A percentile compares a stretch with the other conserved stretches of the same genome.
phyloP scores from a whole-genome alignment of 1,140 invertebrate genomes.

The Tetranychus cinnabarinus region DNA sequence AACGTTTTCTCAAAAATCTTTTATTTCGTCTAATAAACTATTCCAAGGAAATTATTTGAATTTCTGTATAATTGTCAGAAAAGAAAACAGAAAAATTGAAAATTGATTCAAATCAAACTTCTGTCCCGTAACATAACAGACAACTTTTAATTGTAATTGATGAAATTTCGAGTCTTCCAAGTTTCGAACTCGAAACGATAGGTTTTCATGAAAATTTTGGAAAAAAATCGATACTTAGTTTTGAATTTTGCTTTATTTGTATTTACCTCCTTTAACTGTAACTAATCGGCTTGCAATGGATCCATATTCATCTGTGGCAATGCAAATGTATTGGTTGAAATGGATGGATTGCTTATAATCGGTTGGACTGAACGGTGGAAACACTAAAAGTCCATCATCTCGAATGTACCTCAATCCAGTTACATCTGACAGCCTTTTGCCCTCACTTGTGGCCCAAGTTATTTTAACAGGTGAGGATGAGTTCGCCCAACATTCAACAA shows the following conservation, averaged over 20 bases:
- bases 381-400: constrained; percentile 45
- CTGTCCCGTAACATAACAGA: no score
- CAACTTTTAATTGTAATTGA: no score
- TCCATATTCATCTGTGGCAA: constrained; percentile 21
- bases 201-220: no score
- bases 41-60: no score
- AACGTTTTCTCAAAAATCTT: no score
- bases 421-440: constrained; percentile 61
- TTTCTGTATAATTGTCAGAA: no score
- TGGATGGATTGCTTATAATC: constrained; percentile 17
- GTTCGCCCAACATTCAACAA: constrained; percentile 56
- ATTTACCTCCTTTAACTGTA: constrained; percentile 21
- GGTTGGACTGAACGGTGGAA: constrained; percentile 17
- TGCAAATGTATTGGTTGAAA: constrained; percentile 18
- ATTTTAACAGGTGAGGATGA: neutral
- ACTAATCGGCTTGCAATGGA: constrained; percentile 21
- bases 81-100: no score
- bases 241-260: neutral
- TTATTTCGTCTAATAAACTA: no score
- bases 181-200: no score
- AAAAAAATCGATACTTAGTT: no score
- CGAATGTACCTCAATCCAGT: constrained; percentile 15
- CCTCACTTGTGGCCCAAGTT: constrained; percentile 47
- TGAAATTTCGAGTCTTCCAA: no score
- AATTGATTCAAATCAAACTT: no score